phyloP scores from a whole-genome alignment of 1,140 invertebrate species.

The Diorhabda elongata region DNA sequence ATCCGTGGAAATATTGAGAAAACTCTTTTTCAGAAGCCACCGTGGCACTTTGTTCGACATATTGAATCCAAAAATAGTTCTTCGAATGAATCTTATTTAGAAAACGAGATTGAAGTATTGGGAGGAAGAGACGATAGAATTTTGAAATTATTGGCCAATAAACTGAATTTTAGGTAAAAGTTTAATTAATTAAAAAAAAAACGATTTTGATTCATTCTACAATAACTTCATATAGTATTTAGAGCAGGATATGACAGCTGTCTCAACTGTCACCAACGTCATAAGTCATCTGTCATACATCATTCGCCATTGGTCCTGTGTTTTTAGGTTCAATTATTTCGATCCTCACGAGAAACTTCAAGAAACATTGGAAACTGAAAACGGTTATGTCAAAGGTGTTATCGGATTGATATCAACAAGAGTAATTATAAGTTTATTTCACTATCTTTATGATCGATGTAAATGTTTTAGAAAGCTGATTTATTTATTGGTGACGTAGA shows the following conservation, averaged over 20 bases:
- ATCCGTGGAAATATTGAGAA: too few relatives aligned
- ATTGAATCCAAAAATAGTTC: constrained; percentile 43
- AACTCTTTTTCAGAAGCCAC: constrained; percentile 56
- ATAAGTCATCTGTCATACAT: too few relatives aligned
- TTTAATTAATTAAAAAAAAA: neutral
- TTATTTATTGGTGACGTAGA: constrained; percentile 67
- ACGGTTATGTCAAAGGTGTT: constrained; percentile 63
- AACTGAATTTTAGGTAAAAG: constrained; percentile 61
- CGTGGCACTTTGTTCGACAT: constrained; percentile 67
- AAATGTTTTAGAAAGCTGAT: constrained; percentile 56
- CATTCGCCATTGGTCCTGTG: too few relatives aligned
- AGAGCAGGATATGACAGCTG: too few relatives aligned
- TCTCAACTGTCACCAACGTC: too few relatives aligned
- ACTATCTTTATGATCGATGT: neutral
- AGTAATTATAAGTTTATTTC: constrained; percentile 45
- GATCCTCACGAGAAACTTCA: constrained; percentile 66
- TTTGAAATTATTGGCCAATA: constrained; percentile 55
- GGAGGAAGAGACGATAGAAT: constrained; percentile 66
- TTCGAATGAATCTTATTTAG: neutral
- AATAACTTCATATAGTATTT: neutral
- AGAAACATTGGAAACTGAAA: constrained; percentile 57
- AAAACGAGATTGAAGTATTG: constrained; percentile 56
- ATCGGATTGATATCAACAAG: constrained; percentile 62
- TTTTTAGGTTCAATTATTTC: constrained; percentile 57
- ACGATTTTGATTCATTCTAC: neutral